Conservation (phyloP, 64 coral and sea anemone genomes). For the Acropora tenuis region DNA sequence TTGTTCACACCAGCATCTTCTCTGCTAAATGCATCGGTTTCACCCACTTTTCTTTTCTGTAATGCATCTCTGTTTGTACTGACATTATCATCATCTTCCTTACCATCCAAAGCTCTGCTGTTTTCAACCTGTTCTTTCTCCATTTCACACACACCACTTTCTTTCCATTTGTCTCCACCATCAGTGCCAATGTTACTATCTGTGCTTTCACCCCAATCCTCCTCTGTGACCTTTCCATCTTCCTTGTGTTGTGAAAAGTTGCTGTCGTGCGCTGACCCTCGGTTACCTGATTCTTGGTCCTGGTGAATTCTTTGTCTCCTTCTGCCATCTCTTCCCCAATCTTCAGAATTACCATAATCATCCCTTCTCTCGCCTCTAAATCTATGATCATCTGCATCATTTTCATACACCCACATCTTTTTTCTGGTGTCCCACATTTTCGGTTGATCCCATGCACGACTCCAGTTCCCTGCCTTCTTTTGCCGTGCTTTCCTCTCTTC, state of each 20-base stretch:
- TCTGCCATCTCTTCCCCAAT: constrained; percentile 29
- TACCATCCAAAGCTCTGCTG: not conserved
- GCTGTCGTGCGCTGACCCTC: not conserved
- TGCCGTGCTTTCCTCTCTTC: constrained; percentile 67
- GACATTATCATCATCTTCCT: not conserved
- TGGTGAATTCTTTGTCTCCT: not conserved
- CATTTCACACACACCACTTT: not conserved
- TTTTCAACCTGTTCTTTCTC: not conserved
- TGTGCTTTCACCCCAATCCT: constrained; percentile 3
- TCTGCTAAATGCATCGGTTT: not conserved
- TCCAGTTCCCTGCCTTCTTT: constrained; percentile 77
- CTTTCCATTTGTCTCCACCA: not conserved
- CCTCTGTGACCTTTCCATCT: not conserved
- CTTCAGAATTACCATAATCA: constrained; percentile 17
- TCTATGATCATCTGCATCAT: not conserved
- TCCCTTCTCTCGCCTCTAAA: constrained; percentile 13
- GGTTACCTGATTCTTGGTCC: not conserved
- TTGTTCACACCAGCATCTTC: not conserved
- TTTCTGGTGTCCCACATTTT: constrained; percentile 42
- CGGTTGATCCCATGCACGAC: constrained; percentile 78
- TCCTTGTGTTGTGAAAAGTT: not conserved
- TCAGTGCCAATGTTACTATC: not conserved
- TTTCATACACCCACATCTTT: constrained; percentile 38
- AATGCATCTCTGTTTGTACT: not conserved
- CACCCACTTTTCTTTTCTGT: not conserved